These are phyloP conservation scores for Xenopus laevis DNA, from an alignment of 2,113 vertebrate genomes.

Conservation along the genomic window DNA sequence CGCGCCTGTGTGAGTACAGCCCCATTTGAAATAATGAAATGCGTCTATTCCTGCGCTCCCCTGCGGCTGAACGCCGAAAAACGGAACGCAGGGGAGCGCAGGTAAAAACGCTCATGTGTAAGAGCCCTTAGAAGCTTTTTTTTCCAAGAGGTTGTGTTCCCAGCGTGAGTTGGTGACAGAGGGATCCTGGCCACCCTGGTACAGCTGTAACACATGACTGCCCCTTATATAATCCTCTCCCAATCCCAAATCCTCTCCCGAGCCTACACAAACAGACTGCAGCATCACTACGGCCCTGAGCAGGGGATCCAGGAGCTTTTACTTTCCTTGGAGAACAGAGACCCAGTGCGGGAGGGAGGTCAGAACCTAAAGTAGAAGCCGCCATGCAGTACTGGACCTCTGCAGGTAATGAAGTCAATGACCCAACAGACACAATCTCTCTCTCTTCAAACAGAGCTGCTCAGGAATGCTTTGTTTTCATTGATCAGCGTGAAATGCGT, in stretches of 20 bases:
- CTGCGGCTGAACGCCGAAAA: too few species aligned
- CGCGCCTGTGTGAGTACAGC: too few species aligned
- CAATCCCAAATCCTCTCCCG: conserved; percentile 56
- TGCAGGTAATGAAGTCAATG: conserved; percentile 59
- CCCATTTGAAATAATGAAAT: too few species aligned
- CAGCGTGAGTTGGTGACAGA: conserved; percentile 59
- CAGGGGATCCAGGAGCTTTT: background rate
- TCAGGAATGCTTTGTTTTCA: conserved; percentile 8
- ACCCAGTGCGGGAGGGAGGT: background rate
- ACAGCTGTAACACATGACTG: conserved; percentile 71
- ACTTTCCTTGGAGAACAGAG: conserved; percentile 31
- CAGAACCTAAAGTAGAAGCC: conserved; percentile 48
- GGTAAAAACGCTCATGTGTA: too few species aligned
- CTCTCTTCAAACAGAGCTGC: conserved; percentile 5
- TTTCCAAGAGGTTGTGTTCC: conserved; percentile 32
- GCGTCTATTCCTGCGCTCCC: too few species aligned
- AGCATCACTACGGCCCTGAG: background rate
- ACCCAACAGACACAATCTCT: background rate
- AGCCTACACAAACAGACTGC: conserved; percentile 35
- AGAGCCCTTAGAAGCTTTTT: conserved; percentile 74
- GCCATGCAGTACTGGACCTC: conserved; percentile 68
- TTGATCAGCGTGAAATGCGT: conserved; percentile 3
- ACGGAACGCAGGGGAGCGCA: too few species aligned
- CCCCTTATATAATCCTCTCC: conserved; percentile 63
- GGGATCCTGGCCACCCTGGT: conserved; percentile 66